phyloP scores from a whole-genome alignment of 2,113 vertebrate genomes.

The Carlito syrichta region DNA sequence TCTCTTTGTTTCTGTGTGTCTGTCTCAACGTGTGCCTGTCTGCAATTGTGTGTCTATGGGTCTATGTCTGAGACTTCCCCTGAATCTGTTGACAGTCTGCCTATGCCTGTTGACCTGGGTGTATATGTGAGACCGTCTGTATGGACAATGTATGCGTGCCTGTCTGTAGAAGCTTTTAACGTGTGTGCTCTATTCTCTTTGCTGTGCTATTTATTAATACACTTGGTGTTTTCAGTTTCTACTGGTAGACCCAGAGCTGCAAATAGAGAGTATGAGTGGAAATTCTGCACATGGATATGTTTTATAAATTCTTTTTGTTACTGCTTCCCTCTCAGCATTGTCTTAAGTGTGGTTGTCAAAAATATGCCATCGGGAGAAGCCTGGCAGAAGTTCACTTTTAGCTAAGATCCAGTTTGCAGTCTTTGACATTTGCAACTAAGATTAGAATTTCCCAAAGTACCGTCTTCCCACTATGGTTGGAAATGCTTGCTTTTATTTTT shows the following conservation, averaged over 20 bases:
- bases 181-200: not conserved
- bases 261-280: not conserved
- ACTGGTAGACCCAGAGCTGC: not conserved
- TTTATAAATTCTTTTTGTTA: not conserved
- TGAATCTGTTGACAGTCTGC: not conserved
- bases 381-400: constrained; percentile 61
- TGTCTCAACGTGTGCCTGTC: not conserved
- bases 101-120: not conserved
- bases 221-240: constrained; percentile 8
- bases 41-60: not conserved
- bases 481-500: constrained; percentile 70
- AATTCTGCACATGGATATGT: not conserved
- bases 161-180: not conserved
- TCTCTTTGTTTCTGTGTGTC: not conserved
- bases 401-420: constrained; percentile 42
- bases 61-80: not conserved
- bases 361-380: constrained; percentile 41
- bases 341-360: constrained; percentile 55
- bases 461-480: constrained; percentile 55
- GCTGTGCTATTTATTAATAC: not conserved
- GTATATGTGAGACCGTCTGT: not conserved
- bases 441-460: constrained; percentile 66
- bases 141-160: not conserved
- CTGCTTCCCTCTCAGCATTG: not conserved
- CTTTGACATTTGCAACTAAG: constrained; percentile 69